Evolutionary conservation across 2,113 vertebrate genomes (phyloP).

Genomic region (Dipodomys spectabilis): DNA sequence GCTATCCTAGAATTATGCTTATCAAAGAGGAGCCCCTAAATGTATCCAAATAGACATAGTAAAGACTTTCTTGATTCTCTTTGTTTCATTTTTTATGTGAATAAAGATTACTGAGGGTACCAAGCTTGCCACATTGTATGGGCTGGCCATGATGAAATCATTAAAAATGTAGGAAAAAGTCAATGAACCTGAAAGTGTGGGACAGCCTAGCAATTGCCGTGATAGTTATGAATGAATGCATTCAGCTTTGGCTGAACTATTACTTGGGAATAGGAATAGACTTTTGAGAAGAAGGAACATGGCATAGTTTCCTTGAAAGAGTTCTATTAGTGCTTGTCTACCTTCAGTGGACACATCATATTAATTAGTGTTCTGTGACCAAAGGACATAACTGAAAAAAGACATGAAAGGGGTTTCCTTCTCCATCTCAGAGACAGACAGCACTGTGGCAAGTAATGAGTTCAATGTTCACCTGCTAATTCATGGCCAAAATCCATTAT

Average conservation of each 20-base stretch:
- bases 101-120: slow-evolving; percentile 77
- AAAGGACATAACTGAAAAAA: slow-evolving; percentile 74
- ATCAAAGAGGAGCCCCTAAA: slow-evolving; percentile 58
- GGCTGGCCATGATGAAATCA: slow-evolving; percentile 36
- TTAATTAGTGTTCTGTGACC: slow-evolving; percentile 66
- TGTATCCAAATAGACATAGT: slow-evolving; percentile 83
- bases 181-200: slow-evolving; percentile 4
- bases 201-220: background rate
- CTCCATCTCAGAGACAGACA: slow-evolving; percentile 63
- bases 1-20: background rate
- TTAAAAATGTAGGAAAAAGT: background rate
- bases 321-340: slow-evolving; percentile 67
- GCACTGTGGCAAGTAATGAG: slow-evolving; percentile 71
- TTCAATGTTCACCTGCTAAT: slow-evolving; percentile 72
- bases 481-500: background rate
- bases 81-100: slow-evolving; percentile 85
- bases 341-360: slow-evolving; percentile 73
- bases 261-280: slow-evolving; percentile 74
- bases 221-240: slow-evolving; percentile 21
- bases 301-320: slow-evolving; percentile 72
- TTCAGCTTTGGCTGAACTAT: slow-evolving; percentile 69
- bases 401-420: slow-evolving; percentile 72
- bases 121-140: slow-evolving; percentile 79
- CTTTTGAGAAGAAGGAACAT: slow-evolving; percentile 20
- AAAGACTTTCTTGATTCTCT: slow-evolving; percentile 84